Evolutionary conservation across 2,888 invertebrate genomes (phyloP).

Genomic region (Tridacna crocea): DNA sequence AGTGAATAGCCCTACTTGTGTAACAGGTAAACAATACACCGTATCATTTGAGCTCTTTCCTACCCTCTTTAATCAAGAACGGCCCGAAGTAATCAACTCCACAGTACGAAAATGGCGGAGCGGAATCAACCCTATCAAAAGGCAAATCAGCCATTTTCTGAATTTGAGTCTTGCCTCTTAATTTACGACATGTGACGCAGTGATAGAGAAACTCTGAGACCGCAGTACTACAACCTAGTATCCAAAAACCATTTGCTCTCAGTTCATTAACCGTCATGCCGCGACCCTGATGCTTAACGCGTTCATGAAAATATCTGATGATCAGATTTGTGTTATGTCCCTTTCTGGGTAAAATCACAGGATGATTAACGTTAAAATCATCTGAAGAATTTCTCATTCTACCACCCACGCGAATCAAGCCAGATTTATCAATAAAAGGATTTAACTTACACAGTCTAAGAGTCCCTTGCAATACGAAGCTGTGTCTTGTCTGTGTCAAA

Average conservation of each 20-base stretch:
- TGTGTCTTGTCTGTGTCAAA: neutral
- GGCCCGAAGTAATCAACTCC: conserved; percentile 23
- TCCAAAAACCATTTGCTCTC: conserved; percentile 72
- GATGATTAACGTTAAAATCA: conserved; percentile 41
- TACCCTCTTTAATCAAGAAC: conserved; percentile 63
- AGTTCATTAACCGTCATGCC: conserved; percentile 60
- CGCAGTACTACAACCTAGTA: conserved; percentile 64
- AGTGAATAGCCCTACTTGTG: conserved; percentile 73
- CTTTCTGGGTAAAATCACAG: conserved; percentile 57
- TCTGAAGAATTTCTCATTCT: conserved; percentile 14
- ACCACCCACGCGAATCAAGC: conserved; percentile 54
- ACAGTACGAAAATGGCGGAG: conserved; percentile 32
- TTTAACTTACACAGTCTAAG: conserved; percentile 31
- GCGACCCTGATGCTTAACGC: conserved; percentile 54
- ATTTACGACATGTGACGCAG: conserved; percentile 74
- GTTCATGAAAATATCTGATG: conserved; percentile 58
- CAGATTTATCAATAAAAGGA: conserved; percentile 56
- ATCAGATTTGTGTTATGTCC: conserved; percentile 53
- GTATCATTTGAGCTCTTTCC: conserved; percentile 73
- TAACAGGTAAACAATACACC: conserved; percentile 79
- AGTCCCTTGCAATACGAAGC: conserved; percentile 13
- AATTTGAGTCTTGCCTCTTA: conserved; percentile 63
- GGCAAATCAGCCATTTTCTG: conserved; percentile 78
- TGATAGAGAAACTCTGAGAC: conserved; percentile 59
- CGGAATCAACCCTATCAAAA: conserved; percentile 60